Evolutionary conservation across 1,140 invertebrate species (phyloP).

Genomic region (Pachyrhynchus sulphureomaculatus): DNA sequence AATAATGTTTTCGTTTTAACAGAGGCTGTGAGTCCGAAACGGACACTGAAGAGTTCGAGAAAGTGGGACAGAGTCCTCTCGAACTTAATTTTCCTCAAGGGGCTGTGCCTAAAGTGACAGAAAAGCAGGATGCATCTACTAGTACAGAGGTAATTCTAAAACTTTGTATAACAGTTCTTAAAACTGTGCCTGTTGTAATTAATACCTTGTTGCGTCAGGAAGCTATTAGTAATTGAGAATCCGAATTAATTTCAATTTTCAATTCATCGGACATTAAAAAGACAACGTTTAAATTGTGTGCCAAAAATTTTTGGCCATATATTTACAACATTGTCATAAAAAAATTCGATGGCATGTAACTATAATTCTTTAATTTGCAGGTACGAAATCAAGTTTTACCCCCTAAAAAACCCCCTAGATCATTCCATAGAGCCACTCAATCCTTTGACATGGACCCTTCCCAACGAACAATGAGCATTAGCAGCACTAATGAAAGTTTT

Average conservation of each 20-base stretch:
- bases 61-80: constrained; percentile 64
- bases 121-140: constrained; percentile 48
- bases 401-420: constrained; percentile 50
- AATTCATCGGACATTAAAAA: too few species aligned
- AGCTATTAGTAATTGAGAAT: too few species aligned
- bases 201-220: too few species aligned
- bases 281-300: too few species aligned
- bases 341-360: too few species aligned
- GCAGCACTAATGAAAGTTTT: constrained; percentile 47
- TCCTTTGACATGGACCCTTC: constrained; percentile 19
- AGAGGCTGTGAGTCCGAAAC: constrained; percentile 77
- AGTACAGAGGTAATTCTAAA: constrained; percentile 49
- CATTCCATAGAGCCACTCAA: constrained; percentile 43
- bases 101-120: constrained; percentile 19
- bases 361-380: constrained; percentile 14
- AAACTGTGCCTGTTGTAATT: not conserved
- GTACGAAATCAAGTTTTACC: constrained; percentile 31
- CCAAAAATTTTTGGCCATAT: too few species aligned
- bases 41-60: constrained; percentile 82
- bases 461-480: constrained; percentile 41
- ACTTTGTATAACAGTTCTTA: not conserved
- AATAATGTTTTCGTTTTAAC: constrained; percentile 28
- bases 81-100: constrained; percentile 53
- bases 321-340: too few species aligned
- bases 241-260: too few species aligned